phyloP scores from a whole-genome alignment of 2,797 vertebrate genomes.

The Eutrigla gurnardus region DNA sequence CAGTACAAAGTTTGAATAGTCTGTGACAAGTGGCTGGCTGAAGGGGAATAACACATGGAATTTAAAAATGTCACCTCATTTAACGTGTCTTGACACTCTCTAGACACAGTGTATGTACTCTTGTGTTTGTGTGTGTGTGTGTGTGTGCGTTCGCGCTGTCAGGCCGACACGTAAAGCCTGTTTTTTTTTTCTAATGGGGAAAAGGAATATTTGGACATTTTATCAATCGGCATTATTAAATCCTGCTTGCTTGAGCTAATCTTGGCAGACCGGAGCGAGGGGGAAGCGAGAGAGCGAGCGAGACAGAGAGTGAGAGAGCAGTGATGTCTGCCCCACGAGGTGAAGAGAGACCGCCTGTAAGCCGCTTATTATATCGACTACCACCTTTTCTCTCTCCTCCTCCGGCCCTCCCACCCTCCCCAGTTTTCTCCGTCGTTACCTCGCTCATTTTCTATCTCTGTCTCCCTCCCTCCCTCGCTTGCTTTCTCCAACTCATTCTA shows the following conservation, averaged over 20 bases:
- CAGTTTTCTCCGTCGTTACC: constrained; percentile 61
- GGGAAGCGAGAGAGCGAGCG: constrained; percentile 51
- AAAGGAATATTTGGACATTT: constrained; percentile 89
- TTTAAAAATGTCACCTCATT: constrained; percentile 69
- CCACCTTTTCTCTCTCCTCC: constrained; percentile 90
- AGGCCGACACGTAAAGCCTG: constrained; percentile 56
- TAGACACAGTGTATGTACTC: constrained; percentile 43
- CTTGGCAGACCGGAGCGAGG: constrained; percentile 73
- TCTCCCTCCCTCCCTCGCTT: constrained; percentile 51
- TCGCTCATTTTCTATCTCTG: constrained; percentile 74
- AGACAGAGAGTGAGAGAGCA: constrained; percentile 55
- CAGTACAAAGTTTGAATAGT: constrained; percentile 41
- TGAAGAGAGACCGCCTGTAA: constrained; percentile 98
- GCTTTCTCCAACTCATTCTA: constrained; percentile 65
- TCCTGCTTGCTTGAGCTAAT: constrained; percentile 88
- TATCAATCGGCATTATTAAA: constrained; percentile 91
- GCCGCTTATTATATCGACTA: constrained; percentile 99
- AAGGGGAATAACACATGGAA: constrained; percentile 56
- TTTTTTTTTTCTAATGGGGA: constrained; percentile 80
- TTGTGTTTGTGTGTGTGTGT: constrained; percentile 50
- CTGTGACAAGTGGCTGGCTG: constrained; percentile 38
- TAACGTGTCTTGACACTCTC: constrained; percentile 60
- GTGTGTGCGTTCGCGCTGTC: constrained; percentile 45
- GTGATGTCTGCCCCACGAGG: constrained; percentile 87
- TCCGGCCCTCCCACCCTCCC: constrained; percentile 42